phyloP scores from a whole-genome alignment of 2,797 vertebrate species.

The Eospalax fontanierii region DNA sequence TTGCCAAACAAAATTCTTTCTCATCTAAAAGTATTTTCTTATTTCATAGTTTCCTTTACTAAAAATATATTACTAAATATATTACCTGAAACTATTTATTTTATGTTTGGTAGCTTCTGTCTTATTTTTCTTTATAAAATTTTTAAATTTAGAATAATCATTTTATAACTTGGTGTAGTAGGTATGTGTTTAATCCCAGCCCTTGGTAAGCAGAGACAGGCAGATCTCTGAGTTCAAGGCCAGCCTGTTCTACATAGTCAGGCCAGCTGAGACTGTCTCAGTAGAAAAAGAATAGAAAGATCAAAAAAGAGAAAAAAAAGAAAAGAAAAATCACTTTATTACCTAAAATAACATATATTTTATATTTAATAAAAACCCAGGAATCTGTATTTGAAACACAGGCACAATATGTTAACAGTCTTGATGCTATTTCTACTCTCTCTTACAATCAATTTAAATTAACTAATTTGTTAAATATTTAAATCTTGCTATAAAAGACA shows the following conservation, averaged over 20 bases:
- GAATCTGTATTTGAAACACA: background rate
- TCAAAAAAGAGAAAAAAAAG: too few species aligned
- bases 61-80: background rate
- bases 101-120: background rate
- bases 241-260: too few species aligned
- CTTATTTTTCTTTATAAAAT: background rate
- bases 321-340: too few species aligned
- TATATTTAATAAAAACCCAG: background rate
- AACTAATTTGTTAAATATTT: background rate
- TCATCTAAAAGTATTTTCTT: background rate
- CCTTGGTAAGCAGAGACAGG: too few species aligned
- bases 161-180: too few species aligned
- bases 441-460: background rate
- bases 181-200: too few species aligned
- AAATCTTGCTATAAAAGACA: background rate
- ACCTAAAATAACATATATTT: background rate
- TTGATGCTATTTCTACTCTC: background rate
- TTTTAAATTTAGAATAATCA: background rate
- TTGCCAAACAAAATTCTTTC: background rate
- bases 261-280: too few species aligned
- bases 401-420: background rate
- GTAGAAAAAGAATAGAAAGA: too few species aligned
- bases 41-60: background rate
- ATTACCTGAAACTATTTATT: background rate
- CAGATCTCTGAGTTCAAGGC: too few species aligned